phyloP scores from a whole-genome alignment of 2,797 vertebrate species.

The Scarus forsteni region DNA sequence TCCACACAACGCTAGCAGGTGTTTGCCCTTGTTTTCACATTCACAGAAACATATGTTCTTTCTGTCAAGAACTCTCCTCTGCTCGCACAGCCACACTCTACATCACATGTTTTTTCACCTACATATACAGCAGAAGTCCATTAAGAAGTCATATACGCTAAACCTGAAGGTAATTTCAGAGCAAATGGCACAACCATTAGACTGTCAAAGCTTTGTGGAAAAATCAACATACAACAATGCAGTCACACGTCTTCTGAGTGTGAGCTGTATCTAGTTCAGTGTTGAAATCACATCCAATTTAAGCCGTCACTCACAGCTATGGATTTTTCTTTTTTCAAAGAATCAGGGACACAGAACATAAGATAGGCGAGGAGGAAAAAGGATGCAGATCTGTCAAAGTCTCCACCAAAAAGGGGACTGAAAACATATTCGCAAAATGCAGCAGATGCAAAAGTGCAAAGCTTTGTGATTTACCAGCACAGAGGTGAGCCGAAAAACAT shows the following conservation, averaged over 20 bases:
- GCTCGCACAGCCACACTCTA: neutral
- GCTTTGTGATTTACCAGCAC: neutral
- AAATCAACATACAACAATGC: constrained; percentile 9
- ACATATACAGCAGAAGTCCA: neutral
- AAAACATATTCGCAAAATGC: constrained; percentile 9
- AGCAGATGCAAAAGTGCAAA: neutral
- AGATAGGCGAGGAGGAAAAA: neutral
- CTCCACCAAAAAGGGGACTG: constrained; percentile 12
- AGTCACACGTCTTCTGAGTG: constrained; percentile 37
- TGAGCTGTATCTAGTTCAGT: constrained; percentile 11
- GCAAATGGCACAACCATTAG: constrained; percentile 3
- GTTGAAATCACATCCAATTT: constrained; percentile 26
- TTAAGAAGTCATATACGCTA: neutral
- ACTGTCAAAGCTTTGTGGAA: neutral
- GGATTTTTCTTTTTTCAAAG: constrained; percentile 1
- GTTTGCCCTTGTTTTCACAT: neutral
- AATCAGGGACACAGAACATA: neutral
- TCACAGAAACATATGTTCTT: neutral
- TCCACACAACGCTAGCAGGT: neutral
- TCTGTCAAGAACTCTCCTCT: neutral
- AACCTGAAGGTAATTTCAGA: neutral
- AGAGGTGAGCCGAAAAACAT: constrained; percentile 1
- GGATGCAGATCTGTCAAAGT: constrained; percentile 29
- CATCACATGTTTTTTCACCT: too few relatives aligned
- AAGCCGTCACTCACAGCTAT: constrained; percentile 21